Percentiles rank a stretch among this genome's conserved stretches.
Conservation (phyloP, 1,140 invertebrate species). For the Drosophila pachea region DNA sequence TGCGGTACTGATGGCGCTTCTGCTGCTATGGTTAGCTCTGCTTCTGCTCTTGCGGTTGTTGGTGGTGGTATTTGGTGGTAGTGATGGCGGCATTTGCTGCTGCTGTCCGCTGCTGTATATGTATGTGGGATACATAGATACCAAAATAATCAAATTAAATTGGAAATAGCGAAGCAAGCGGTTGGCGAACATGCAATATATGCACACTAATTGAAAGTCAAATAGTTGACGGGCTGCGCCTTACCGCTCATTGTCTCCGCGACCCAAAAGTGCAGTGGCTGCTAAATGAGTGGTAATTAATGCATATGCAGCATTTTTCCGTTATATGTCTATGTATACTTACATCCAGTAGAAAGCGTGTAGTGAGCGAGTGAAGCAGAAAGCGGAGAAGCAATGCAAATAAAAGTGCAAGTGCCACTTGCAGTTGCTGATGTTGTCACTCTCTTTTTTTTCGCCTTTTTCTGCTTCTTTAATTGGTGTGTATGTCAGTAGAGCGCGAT, state of each 20-base stretch:
- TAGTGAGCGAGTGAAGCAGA: background rate
- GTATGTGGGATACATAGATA: slow-evolving; percentile 22
- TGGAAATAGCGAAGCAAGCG: slow-evolving; percentile 28
- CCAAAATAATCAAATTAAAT: slow-evolving; percentile 31
- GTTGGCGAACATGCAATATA: slow-evolving; percentile 10
- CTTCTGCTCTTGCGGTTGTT: slow-evolving; percentile 15
- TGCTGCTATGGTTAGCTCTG: slow-evolving; percentile 20
- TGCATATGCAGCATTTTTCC: slow-evolving; percentile 15
- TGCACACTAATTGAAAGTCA: slow-evolving; percentile 6
- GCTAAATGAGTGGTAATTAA: slow-evolving; percentile 42
- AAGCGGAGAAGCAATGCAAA: slow-evolving; percentile 7
- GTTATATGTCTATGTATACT: slow-evolving; percentile 4
- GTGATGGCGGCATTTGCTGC: slow-evolving; percentile 9
- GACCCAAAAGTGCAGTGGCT: slow-evolving; percentile 14
- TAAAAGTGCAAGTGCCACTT: slow-evolving; percentile 30
- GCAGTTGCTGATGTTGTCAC: slow-evolving; percentile 5
- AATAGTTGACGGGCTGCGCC: background rate
- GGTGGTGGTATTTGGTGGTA: slow-evolving; percentile 15
- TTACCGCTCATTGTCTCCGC: background rate
- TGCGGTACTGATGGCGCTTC: slow-evolving; percentile 16
- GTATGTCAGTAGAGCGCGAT: slow-evolving; percentile 20
- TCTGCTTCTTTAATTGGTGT: background rate
- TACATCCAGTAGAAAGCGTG: slow-evolving; percentile 14
- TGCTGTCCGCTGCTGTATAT: slow-evolving; percentile 4
- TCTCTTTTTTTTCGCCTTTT: background rate